Conservation (phyloP, 2,888 invertebrate species). For the Mamestra brassicae region DNA sequence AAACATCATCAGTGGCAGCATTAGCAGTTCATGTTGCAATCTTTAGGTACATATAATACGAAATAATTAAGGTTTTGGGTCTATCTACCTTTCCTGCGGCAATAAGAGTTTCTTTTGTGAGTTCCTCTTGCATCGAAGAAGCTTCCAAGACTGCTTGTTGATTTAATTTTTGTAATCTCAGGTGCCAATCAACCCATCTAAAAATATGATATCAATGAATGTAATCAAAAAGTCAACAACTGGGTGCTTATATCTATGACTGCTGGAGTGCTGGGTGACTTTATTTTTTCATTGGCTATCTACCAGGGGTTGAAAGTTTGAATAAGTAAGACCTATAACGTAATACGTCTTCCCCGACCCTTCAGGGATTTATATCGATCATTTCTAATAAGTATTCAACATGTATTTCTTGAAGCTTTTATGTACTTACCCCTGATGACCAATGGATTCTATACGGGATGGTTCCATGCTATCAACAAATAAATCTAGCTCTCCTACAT, state of each 20-base stretch:
- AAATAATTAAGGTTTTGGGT: too few relatives aligned
- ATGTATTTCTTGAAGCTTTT: not conserved
- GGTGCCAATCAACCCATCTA: slow-evolving; percentile 96
- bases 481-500: slow-evolving; percentile 93
- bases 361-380: too few relatives aligned
- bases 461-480: slow-evolving; percentile 94
- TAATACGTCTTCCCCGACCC: too few relatives aligned
- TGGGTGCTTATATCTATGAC: too few relatives aligned
- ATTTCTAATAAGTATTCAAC: too few relatives aligned
- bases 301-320: not conserved
- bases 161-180: slow-evolving; percentile 95
- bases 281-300: not conserved
- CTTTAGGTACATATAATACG: too few relatives aligned
- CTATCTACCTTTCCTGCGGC: slow-evolving; percentile 94
- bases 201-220: slow-evolving; percentile 41
- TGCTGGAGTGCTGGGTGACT: not conserved
- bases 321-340: too few relatives aligned
- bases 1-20: slow-evolving; percentile 17
- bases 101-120: slow-evolving; percentile 95
- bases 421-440: slow-evolving; percentile 87
- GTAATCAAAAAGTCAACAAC: not conserved
- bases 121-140: slow-evolving; percentile 94
- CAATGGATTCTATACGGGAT: slow-evolving; percentile 93
- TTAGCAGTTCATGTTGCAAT: too few relatives aligned
- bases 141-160: slow-evolving; percentile 97